Evolutionary conservation across 1,140 invertebrate species (phyloP).

Genomic region (Lepidurus apus): DNA sequence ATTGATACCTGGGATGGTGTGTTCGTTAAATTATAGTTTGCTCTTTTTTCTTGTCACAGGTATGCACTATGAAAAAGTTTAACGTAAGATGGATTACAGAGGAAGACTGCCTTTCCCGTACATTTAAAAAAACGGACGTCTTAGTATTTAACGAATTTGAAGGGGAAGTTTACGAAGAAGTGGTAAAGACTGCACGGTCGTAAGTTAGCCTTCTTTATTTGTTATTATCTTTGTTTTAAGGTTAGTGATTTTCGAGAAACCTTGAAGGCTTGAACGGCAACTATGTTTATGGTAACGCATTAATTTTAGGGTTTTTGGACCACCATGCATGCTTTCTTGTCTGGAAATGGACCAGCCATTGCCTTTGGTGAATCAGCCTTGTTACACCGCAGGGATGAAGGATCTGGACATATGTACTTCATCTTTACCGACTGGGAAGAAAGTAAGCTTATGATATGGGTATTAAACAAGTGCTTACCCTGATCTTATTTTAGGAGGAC

Average conservation of each 20-base stretch:
- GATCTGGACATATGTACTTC: constrained; percentile 66
- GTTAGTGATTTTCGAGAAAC: no score
- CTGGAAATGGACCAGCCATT: constrained; percentile 63
- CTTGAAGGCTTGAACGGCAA: no score
- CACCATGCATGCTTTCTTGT: constrained; percentile 69
- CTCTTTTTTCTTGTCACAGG: constrained; percentile 43
- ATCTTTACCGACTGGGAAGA: constrained; percentile 55
- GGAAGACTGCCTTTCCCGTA: constrained; percentile 46
- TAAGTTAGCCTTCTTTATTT: constrained; percentile 47
- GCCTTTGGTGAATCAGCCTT: constrained; percentile 64
- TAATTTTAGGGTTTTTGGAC: constrained; percentile 65
- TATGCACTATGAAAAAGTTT: constrained; percentile 49
- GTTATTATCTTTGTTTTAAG: no score
- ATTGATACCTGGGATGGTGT: neutral
- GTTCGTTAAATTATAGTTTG: neutral
- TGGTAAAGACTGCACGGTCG: constrained; percentile 59
- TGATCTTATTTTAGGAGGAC: constrained; percentile 50
- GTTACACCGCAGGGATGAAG: constrained; percentile 75
- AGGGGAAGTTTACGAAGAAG: constrained; percentile 59
- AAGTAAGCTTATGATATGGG: constrained; percentile 48
- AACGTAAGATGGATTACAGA: constrained; percentile 51
- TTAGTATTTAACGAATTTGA: constrained; percentile 67
- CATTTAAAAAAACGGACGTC: constrained; percentile 62
- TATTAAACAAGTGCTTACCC: constrained; percentile 20
- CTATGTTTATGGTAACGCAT: constrained; percentile 37